Percentiles rank a stretch among this genome's conserved stretches.
phyloP scores from a whole-genome alignment of 2,113 vertebrate genomes.

The Ageneiosus marmoratus region DNA sequence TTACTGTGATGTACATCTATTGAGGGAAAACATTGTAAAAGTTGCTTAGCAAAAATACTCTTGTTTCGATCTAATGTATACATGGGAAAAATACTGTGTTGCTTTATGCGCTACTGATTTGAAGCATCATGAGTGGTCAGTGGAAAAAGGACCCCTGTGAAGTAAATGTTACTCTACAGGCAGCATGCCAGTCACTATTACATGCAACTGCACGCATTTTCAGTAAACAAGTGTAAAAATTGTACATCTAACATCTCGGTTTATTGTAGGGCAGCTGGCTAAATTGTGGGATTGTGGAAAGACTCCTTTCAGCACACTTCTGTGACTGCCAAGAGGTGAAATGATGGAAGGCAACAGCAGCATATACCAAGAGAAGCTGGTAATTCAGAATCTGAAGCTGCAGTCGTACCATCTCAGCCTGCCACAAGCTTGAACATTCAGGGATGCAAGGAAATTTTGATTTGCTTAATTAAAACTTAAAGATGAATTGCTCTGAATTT shows the following conservation, averaged over 20 bases:
- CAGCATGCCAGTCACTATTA: background rate
- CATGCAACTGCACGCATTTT: constrained; percentile 14
- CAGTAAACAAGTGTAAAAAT: background rate
- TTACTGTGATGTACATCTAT: background rate
- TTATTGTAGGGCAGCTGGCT: constrained; percentile 28
- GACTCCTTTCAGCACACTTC: constrained; percentile 14
- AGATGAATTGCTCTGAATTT: constrained; percentile 57
- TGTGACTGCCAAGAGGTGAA: constrained; percentile 26
- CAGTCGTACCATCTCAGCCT: constrained; percentile 1
- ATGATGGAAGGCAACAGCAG: background rate
- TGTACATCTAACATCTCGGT: constrained; percentile 31
- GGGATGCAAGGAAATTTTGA: constrained; percentile 16
- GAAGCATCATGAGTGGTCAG: background rate
- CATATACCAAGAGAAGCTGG: background rate
- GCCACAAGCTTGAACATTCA: constrained; percentile 10
- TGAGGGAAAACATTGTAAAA: background rate
- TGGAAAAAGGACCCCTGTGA: background rate
- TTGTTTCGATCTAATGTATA: background rate
- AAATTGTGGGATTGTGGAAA: constrained; percentile 38
- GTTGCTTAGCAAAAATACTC: background rate
- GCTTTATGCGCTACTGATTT: background rate
- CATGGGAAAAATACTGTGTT: background rate
- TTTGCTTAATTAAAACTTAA: constrained; percentile 32
- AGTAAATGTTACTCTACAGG: background rate
- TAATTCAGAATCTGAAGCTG: constrained; percentile 14